Evolutionary conservation across 2,888 invertebrate species (phyloP), one percentile per base, ranked within the genome.

Genomic region (Oscheius onirici): DNA sequence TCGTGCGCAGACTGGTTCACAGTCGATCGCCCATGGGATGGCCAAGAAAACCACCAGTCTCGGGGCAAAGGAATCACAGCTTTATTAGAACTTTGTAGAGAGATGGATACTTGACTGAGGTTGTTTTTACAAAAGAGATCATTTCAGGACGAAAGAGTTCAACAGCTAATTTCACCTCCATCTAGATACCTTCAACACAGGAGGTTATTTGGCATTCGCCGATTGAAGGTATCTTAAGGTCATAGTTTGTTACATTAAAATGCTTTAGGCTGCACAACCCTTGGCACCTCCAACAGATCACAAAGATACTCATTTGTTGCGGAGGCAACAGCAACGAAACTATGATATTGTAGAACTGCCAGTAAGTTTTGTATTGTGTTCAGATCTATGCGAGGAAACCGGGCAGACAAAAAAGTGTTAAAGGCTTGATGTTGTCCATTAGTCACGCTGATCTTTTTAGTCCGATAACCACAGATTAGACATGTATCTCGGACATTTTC

Each of bases 191-290:
- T 17, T 15, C 46, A 26, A 11, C 77, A 80, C 63, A 51, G 77
- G 52, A 51, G 78, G 28, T 66, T 80, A 11, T 80, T 78, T 61
- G 80, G 80, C 6, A 80, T 80, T 60, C 69, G 78, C 43, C 57
- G 80, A 61, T 54, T 80, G 20, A 76, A 77, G 73, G 77, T 80
- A 6, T 11, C 58, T 43, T 22, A 58, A 46, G 34, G n/a, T 46
- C 46, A 46, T 3, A n/a, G 8, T 52, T 52, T 51, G 15, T 51
- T 20, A n/a, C 6, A 17, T 6, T 17, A 52, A 17, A 15, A 8
- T 55, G 13, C 24, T 40, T 57, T 46, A 63, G 63, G 22, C 63
- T 26, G 46, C 26, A 6, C 46, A 44, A 17, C 63, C 63, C 3
- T 20, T 63, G 10, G 28, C 63, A 3, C 63, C 63, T 15, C 63